These are phyloP conservation scores for Dromiciops gliroides DNA, from an alignment of 2,113 vertebrate species.

Conservation along the genomic window DNA sequence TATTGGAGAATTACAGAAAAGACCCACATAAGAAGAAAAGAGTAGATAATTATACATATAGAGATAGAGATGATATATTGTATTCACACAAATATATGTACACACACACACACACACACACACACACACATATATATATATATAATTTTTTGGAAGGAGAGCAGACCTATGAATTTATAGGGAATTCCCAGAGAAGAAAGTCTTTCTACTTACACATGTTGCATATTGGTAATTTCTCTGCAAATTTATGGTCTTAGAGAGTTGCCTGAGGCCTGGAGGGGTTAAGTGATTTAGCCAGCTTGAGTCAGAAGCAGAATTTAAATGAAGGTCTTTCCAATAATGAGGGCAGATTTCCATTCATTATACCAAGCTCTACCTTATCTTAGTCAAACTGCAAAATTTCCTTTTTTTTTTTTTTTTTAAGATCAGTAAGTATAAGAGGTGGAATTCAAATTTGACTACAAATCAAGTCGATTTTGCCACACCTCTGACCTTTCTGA, in stretches of 20 bases:
- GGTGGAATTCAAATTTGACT: not conserved
- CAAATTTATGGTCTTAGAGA: not conserved
- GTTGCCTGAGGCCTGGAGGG: not conserved
- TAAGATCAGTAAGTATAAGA: not conserved
- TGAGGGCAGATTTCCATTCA: not conserved
- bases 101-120: not conserved
- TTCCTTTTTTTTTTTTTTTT: not conserved
- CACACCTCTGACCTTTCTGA: not conserved
- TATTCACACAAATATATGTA: not conserved
- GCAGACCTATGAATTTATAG: not conserved
- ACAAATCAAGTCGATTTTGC: not conserved
- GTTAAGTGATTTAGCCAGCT: not conserved
- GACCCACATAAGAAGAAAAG: not conserved
- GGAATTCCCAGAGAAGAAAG: not conserved
- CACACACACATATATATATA: too few relatives aligned
- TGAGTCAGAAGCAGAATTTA: not conserved
- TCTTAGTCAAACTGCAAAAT: not conserved
- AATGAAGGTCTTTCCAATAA: not conserved
- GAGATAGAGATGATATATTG: not conserved
- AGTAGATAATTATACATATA: not conserved
- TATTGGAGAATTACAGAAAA: not conserved
- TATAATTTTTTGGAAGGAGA: not conserved
- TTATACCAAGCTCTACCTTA: not conserved
- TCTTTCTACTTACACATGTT: not conserved
- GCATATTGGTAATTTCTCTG: not conserved